phyloP scores from a whole-genome alignment of 2,797 vertebrate genomes.

The Pangasius mekongensis region DNA sequence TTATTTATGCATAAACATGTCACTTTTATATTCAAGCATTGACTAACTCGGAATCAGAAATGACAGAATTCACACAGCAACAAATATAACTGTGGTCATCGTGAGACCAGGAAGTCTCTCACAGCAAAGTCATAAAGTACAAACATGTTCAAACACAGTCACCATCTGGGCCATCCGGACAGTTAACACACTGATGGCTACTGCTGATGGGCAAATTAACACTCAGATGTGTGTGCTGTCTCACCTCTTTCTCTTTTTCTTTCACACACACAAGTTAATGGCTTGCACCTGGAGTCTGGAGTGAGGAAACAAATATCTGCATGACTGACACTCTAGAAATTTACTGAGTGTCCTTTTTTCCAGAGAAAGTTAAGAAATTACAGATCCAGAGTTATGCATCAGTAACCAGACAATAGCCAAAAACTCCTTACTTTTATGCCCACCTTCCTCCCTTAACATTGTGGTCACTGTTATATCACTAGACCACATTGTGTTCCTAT shows the following conservation, averaged over 20 bases:
- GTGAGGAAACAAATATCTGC: constrained; percentile 40
- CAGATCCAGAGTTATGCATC: background rate
- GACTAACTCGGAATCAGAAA: background rate
- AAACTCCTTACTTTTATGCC: background rate
- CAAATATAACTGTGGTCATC: constrained; percentile 17
- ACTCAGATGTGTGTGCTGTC: constrained; percentile 65
- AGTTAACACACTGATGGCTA: constrained; percentile 65
- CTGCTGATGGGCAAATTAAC: constrained; percentile 71
- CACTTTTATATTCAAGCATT: background rate
- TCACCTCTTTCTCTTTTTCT: constrained; percentile 58
- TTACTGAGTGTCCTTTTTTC: background rate
- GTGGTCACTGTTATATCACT: background rate
- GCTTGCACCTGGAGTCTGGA: constrained; percentile 56
- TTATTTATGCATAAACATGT: background rate
- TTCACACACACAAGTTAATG: constrained; percentile 61
- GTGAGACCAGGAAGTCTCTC: constrained; percentile 58
- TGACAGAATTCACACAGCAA: constrained; percentile 4
- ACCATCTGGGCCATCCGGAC: constrained; percentile 65
- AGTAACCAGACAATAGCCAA: background rate
- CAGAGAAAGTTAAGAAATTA: constrained; percentile 7
- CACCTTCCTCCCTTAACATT: background rate
- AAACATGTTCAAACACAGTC: constrained; percentile 59
- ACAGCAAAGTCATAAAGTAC: constrained; percentile 52
- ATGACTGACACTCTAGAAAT: background rate
- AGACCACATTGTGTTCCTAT: constrained; percentile 12